Percentiles rank a stretch among this genome's conserved stretches.
Evolutionary conservation across 2,888 invertebrate genomes (phyloP).

Genomic region (Lutraria lutraria): DNA sequence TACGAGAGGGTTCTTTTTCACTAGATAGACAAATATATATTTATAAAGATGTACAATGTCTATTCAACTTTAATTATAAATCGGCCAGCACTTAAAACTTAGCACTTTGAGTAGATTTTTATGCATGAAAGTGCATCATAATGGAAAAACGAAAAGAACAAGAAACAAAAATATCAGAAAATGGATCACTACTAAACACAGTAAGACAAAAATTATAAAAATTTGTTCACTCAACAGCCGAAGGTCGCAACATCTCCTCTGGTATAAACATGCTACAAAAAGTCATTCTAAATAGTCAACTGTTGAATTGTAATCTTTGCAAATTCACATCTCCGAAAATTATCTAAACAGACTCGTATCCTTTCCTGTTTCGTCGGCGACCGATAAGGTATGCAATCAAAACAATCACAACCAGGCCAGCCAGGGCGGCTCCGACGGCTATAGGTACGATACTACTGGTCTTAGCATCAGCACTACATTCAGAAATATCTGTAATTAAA

Average conservation of each 20-base stretch:
- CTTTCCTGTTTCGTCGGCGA: slow-evolving; percentile 88
- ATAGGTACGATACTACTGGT: slow-evolving; percentile 96
- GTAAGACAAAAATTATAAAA: not conserved
- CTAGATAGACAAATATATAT: too few relatives aligned
- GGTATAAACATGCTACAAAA: not conserved
- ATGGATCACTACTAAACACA: not conserved
- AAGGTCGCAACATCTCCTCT: not conserved
- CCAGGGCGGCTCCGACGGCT: slow-evolving; percentile 97
- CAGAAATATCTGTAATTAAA: slow-evolving; percentile 71
- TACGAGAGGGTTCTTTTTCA: too few relatives aligned
- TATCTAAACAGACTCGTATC: slow-evolving; percentile 85
- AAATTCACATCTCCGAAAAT: not conserved
- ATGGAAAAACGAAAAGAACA: not conserved
- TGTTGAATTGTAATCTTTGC: not conserved
- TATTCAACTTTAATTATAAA: too few relatives aligned
- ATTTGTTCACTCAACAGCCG: not conserved
- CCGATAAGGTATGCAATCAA: slow-evolving; percentile 97
- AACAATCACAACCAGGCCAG: slow-evolving; percentile 95
- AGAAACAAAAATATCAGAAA: not conserved
- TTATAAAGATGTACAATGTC: too few relatives aligned
- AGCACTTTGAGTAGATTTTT: too few relatives aligned
- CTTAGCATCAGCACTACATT: slow-evolving; percentile 84
- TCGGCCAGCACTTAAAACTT: too few relatives aligned
- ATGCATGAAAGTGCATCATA: not conserved
- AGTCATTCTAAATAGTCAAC: not conserved